Percentiles rank a stretch among this genome's conserved stretches.
phyloP scores from a whole-genome alignment of 2,888 invertebrate species.

The Agonopterix alstromeriana region DNA sequence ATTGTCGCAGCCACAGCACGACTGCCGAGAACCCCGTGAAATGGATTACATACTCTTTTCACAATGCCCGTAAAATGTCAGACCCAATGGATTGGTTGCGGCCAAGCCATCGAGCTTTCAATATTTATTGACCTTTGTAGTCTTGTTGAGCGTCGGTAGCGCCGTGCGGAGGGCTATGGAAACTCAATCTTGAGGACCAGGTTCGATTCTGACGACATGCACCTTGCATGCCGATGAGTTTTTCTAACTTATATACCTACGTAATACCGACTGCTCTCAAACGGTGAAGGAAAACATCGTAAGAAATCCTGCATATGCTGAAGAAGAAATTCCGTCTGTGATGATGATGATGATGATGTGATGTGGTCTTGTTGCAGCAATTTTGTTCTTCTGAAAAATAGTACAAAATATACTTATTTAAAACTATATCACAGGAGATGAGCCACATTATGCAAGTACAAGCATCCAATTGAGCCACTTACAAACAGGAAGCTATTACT shows the following conservation, averaged over 20 bases:
- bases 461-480: constrained; percentile 16
- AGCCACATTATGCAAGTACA: constrained; percentile 3
- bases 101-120: not conserved
- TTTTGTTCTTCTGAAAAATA: not conserved
- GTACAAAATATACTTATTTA: not conserved
- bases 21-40: constrained; percentile 3
- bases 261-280: too few species aligned
- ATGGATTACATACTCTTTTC: constrained; percentile 7
- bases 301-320: too few species aligned
- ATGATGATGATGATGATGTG: too few species aligned
- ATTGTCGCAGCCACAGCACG: constrained; percentile 10
- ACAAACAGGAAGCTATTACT: constrained; percentile 19
- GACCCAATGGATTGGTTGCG: constrained; percentile 5
- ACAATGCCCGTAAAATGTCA: constrained; percentile 4
- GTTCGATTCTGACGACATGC: too few species aligned
- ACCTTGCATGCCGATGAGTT: too few species aligned
- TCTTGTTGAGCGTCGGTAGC: too few species aligned
- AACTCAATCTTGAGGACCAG: too few species aligned
- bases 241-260: too few species aligned
- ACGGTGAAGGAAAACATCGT: too few species aligned
- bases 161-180: too few species aligned
- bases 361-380: too few species aligned
- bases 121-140: constrained; percentile 1
- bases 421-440: not conserved
- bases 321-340: too few species aligned